Base-by-base conservation (phyloP, 1,140 invertebrate species). In the Lysiphlebus fabarum region DNA sequence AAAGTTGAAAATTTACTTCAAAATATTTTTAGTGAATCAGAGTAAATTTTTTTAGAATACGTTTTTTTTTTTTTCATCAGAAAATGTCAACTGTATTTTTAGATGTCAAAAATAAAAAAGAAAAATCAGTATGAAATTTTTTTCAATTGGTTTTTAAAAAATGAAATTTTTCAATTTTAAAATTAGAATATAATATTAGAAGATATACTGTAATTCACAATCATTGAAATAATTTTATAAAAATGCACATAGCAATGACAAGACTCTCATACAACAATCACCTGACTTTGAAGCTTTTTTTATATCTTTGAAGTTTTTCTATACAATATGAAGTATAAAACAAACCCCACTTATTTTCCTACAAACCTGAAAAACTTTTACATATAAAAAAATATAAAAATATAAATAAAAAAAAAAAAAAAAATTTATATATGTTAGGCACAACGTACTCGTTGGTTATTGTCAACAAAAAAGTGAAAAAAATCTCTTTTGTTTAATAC, bases 1-100 rank as follows among this genome's bases (percentile, higher is more conserved):
- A 62, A 62, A 62, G 49, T 58, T 58, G 6, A 17, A 53, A 51
- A 57, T 51, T 26, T 26, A 26, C 17, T 54, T 56, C 54, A 43
- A 33, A 49, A 38, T 37, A 34, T 37, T 53, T 44, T 59, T 1
- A n/a, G n/a, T n/a, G 37, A 44, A 33, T 55, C 43, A 34, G 17
- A 48, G 47, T 57, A 49, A 61, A 61, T 51, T 7, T 26, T n/a
- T 26, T 26, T 26, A 26, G 17, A 2, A 26, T 26, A 26, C 17
- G 2, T 26, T 26, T 26, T 26, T 26, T 26, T 26, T 26, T 26
- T 26, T 26, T 26, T 26, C 17, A 26, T 26, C 17, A 26, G 4
- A 26, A 26, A 26, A 26, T 26, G 4, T 26, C 17, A 26, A 26
- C 17, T 26, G 17, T 26, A 26, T 2, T 26, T 26, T 26, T 26